These are phyloP conservation scores for Aegypius monachus DNA, from an alignment of 2,113 vertebrate species.

Conservation along the genomic window DNA sequence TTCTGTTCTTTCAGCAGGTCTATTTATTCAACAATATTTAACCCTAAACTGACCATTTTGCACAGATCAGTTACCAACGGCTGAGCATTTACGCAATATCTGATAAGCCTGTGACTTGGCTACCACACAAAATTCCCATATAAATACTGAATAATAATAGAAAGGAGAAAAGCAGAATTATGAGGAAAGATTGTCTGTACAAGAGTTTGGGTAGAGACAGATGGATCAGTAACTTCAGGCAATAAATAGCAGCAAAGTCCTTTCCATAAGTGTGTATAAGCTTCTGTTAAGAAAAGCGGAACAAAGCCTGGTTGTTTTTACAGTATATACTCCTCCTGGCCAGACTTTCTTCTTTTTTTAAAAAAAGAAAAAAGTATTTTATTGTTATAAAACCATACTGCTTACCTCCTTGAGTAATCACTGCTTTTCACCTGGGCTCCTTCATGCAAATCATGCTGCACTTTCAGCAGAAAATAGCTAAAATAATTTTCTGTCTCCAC, in stretches of 20 bases:
- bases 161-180: background rate
- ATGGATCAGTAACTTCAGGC: conserved; percentile 33
- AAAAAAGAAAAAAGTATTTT: background rate
- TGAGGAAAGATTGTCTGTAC: background rate
- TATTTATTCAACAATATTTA: conserved; percentile 60
- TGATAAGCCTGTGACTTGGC: conserved; percentile 5
- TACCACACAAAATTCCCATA: background rate
- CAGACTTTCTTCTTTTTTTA: background rate
- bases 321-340: background rate
- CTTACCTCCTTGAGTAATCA: background rate
- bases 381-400: background rate
- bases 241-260: conserved; percentile 35
- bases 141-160: background rate
- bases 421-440: background rate
- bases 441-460: background rate
- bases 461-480: background rate
- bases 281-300: background rate
- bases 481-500: background rate
- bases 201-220: background rate
- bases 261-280: background rate
- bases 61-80: background rate
- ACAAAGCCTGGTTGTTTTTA: conserved; percentile 2
- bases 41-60: conserved; percentile 39
- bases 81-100: background rate
- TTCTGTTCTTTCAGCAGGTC: conserved; percentile 42